Conservation (phyloP, 2,888 invertebrate species). For the Melinaea marsaeus region DNA sequence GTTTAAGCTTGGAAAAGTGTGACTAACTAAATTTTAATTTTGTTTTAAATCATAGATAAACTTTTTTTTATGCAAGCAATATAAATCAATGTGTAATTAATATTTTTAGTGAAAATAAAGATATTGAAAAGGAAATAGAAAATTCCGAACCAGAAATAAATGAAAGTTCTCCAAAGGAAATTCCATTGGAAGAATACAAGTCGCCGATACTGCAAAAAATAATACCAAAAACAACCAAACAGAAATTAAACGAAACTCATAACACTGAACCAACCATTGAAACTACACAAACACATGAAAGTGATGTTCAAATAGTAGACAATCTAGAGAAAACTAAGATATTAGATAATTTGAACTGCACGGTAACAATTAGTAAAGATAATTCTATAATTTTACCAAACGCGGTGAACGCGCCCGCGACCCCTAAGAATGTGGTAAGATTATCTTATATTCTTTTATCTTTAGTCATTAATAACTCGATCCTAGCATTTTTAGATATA, state of each 20-base stretch:
- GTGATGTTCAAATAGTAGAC: slow-evolving; percentile 19
- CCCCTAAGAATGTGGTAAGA: slow-evolving; percentile 52
- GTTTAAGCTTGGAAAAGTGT: too few relatives aligned
- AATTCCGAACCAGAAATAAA: slow-evolving; percentile 35
- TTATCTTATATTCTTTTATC: neutral
- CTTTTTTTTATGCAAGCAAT: too few relatives aligned
- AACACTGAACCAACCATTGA: slow-evolving; percentile 13
- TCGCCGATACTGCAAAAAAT: slow-evolving; percentile 47
- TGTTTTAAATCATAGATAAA: too few relatives aligned
- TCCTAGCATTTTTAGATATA: too few relatives aligned
- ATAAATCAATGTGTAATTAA: too few relatives aligned
- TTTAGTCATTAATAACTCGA: too few relatives aligned
- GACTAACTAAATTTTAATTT: too few relatives aligned
- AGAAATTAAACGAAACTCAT: slow-evolving; percentile 26
- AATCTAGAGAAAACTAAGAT: slow-evolving; percentile 46
- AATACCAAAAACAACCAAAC: slow-evolving; percentile 29
- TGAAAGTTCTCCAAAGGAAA: slow-evolving; percentile 41
- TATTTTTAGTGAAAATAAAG: slow-evolving; percentile 21
- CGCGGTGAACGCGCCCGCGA: slow-evolving; percentile 48
- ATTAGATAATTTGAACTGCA: slow-evolving; percentile 33
- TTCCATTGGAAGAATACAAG: slow-evolving; percentile 34
- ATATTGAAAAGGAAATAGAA: slow-evolving; percentile 41
- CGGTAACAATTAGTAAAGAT: slow-evolving; percentile 34
- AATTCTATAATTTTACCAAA: slow-evolving; percentile 55
- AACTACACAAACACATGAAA: neutral